Evolutionary conservation across 1,140 invertebrate genomes (phyloP).

Genomic region (Camponotus pennsylvanicus): DNA sequence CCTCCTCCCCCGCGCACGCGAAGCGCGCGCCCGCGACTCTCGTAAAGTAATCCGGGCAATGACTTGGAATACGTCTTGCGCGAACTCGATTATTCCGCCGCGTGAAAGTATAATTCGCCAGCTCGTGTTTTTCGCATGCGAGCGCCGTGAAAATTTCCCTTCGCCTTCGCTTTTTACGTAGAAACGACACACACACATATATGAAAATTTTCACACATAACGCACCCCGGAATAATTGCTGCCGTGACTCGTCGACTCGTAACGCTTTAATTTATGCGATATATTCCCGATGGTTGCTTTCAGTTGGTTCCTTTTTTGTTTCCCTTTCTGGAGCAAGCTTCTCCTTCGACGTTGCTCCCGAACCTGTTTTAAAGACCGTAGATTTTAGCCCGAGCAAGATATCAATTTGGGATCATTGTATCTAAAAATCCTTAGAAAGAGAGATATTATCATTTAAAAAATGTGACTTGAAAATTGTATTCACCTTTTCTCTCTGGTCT

Average conservation of each 20-base stretch:
- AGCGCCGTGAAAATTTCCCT: constrained; percentile 61
- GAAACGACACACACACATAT: background rate
- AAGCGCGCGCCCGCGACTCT: constrained; percentile 1
- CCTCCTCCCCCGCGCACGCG: background rate
- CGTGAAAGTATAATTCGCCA: constrained; percentile 60
- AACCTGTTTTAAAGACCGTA: constrained; percentile 32
- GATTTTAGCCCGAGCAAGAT: constrained; percentile 17
- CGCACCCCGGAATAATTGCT: constrained; percentile 53
- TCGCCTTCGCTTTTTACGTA: constrained; percentile 52
- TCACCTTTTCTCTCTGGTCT: background rate
- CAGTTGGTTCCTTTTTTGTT: background rate
- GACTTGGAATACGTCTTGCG: constrained; percentile 58
- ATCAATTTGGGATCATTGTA: constrained; percentile 5
- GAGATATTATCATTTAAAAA: background rate
- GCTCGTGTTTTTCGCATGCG: constrained; percentile 56
- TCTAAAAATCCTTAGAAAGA: background rate
- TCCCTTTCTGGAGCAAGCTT: background rate
- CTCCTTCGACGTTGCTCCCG: constrained; percentile 19
- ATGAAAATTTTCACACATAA: constrained; percentile 55
- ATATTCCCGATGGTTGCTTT: constrained; percentile 36
- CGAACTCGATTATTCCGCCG: constrained; percentile 53
- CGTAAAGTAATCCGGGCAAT: constrained; percentile 53
- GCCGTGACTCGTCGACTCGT: constrained; percentile 54
- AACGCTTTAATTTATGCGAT: constrained; percentile 56
- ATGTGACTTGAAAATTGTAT: background rate